These are phyloP conservation scores for Tursiops truncatus DNA, from an alignment of 2,113 vertebrate species.

Conservation along the genomic window DNA sequence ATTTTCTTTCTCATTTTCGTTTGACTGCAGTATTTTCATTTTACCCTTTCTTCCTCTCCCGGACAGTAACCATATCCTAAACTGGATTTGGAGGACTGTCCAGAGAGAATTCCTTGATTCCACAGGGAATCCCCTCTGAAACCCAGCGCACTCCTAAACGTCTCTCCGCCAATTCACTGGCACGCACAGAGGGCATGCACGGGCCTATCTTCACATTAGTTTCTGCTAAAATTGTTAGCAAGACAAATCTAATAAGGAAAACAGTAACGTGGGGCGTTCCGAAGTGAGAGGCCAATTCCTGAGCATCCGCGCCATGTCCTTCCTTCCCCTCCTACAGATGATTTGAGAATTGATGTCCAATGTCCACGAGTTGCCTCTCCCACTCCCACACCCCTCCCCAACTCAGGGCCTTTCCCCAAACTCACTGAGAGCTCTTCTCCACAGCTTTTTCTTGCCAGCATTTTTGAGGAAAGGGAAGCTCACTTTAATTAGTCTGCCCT, in stretches of 20 bases:
- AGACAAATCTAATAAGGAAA: background rate
- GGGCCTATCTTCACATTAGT: background rate
- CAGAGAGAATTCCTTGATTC: background rate
- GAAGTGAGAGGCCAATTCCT: background rate
- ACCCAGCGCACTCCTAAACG: background rate
- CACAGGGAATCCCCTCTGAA: slow-evolving; percentile 19
- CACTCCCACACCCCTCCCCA: background rate
- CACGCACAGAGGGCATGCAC: background rate
- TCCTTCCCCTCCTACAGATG: background rate
- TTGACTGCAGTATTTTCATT: background rate
- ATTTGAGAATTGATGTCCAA: background rate
- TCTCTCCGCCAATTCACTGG: background rate
- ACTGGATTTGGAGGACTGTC: background rate
- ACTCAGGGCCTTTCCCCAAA: background rate
- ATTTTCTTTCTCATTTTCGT: background rate
- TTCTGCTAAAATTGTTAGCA: background rate
- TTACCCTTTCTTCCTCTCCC: background rate
- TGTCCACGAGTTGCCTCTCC: background rate
- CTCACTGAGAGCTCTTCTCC: background rate
- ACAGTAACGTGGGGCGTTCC: background rate
- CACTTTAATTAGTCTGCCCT: background rate
- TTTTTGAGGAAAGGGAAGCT: slow-evolving; percentile 12
- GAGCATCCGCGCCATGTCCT: background rate
- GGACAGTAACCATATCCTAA: background rate
- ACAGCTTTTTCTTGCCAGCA: background rate